These are phyloP conservation scores for Drosophila azteca DNA, from an alignment of 1,140 invertebrate genomes.

Conservation along the genomic window DNA sequence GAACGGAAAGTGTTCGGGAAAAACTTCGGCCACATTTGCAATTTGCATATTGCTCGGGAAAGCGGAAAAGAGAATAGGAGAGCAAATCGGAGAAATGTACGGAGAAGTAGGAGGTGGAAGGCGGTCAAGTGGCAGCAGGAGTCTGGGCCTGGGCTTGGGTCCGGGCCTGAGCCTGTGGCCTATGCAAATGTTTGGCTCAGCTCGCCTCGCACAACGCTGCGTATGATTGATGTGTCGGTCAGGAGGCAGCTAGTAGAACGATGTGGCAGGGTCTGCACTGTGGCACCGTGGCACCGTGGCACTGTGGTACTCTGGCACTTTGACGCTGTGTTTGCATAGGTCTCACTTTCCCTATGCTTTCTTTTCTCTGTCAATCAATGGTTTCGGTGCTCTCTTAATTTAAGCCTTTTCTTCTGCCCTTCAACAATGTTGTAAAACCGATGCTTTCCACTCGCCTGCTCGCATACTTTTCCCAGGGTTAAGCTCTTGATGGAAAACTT, in stretches of 20 bases:
- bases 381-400: conserved; percentile 26
- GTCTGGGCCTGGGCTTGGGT: neutral
- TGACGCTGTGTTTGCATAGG: conserved; percentile 20
- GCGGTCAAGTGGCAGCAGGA: conserved; percentile 42
- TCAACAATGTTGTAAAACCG: conserved; percentile 21
- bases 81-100: neutral
- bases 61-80: neutral
- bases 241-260: conserved; percentile 3
- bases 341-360: neutral
- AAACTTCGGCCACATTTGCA: conserved; percentile 49
- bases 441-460: no score
- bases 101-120: neutral
- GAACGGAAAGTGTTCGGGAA: neutral
- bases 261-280: no score
- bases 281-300: no score
- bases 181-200: conserved; percentile 69
- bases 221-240: conserved; percentile 77
- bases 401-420: conserved; percentile 9
- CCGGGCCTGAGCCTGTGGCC: conserved; percentile 5
- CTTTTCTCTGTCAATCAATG: conserved; percentile 17
- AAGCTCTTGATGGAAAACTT: conserved; percentile 5
- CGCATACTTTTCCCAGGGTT: conserved; percentile 5
- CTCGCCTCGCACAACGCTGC: conserved; percentile 50
- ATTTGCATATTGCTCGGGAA: conserved; percentile 71
- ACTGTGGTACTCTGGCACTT: no score